Evolutionary conservation across 1,140 invertebrate genomes (phyloP).

Genomic region (Tyrophagus putrescentiae): DNA sequence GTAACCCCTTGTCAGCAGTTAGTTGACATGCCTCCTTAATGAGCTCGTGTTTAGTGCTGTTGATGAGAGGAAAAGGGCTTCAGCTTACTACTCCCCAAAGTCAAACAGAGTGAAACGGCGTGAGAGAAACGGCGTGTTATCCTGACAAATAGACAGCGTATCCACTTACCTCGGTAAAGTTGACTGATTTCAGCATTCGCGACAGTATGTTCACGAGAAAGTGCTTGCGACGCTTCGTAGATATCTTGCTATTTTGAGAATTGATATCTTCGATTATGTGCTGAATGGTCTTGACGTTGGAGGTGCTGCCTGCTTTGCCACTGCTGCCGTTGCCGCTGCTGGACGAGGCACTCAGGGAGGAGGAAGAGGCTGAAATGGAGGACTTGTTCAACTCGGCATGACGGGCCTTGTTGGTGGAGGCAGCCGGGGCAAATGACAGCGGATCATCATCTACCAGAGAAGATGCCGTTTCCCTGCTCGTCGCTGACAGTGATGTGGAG

Average conservation of each 20-base stretch:
- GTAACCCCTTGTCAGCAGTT: too few relatives aligned
- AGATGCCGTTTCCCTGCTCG: neutral
- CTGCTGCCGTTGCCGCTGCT: neutral
- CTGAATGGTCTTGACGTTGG: conserved; percentile 9
- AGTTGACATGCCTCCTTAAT: too few relatives aligned
- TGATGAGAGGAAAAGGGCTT: too few relatives aligned
- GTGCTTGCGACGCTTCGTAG: conserved; percentile 2
- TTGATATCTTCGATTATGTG: conserved; percentile 20
- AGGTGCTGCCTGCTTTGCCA: neutral
- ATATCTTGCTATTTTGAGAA: conserved; percentile 19
- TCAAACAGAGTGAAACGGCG: too few relatives aligned
- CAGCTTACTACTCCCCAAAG: too few relatives aligned
- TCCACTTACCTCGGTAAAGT: conserved; percentile 18
- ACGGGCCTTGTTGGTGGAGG: neutral
- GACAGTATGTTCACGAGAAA: conserved; percentile 21
- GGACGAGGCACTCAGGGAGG: neutral
- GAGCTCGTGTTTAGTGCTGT: too few relatives aligned
- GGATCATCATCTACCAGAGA: neutral
- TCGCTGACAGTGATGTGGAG: neutral
- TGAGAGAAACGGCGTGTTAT: too few relatives aligned
- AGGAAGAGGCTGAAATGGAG: neutral
- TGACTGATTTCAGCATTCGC: conserved; percentile 22
- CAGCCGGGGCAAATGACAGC: neutral
- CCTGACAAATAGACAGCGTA: neutral
- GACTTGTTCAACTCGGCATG: too few relatives aligned